Evolutionary conservation across 2,797 vertebrate species (phyloP), one percentile per base, ranked within the genome.

Genomic region (Iguana delicatissima): DNA sequence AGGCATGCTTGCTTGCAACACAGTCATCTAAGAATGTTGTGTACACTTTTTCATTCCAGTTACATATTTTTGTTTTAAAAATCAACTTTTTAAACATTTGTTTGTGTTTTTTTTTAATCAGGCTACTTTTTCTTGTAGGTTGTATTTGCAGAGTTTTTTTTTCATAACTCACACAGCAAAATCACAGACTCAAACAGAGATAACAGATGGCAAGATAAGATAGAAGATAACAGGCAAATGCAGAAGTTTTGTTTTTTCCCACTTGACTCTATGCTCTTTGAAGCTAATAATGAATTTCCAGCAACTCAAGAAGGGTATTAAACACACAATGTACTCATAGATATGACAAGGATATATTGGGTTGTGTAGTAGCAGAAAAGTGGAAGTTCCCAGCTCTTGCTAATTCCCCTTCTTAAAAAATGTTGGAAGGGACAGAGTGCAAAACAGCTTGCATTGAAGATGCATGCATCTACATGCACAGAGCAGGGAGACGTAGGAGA

Each of bases 41-140:
- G 95, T 96, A 95, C 81, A 76, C 95, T 69, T 95, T 89, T 89
- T 93, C 94, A 97, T 96, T 93, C 83, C 93, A 96, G 93, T 94
- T 95, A 85, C 92, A 93, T 95, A 94, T 93, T 95, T 16, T 76
- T 84, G 81, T 92, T 90, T 96, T 88, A 89, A 94, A 46, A 94
- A 95, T 96, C 95, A 96, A 92, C 88, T 92, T 93, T 92, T 93
- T 89, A 8, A 0, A 86, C n/a, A n/a, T n/a, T n/a, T n/a, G n/a
- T n/a, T n/a, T n/a, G n/a, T 95, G 95, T 92, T 92, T 89, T 46
- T 87, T 91, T 64, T 80, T 89, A 42, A 73, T 80, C 88, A 93
- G 93, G 90, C 86, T 64, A 90, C 12, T 82, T 22, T 79, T 91
- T 22, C 91, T 87, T 82, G 57, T 86, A 67, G 55, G 82, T 73